These are phyloP conservation scores for Leucania comma DNA, from an alignment of 2,888 invertebrate species.

Conservation along the genomic window DNA sequence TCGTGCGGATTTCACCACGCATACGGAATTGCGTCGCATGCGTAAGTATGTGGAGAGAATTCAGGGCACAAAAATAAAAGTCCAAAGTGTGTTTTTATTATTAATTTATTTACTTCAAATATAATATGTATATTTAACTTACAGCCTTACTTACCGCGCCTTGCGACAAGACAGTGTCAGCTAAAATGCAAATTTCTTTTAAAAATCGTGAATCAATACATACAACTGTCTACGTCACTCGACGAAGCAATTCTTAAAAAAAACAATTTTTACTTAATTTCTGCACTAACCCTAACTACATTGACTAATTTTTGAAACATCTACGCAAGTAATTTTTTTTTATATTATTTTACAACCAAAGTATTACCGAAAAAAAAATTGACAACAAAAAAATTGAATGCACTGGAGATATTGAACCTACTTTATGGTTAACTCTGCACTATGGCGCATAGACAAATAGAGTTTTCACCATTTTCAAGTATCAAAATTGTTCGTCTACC, in stretches of 20 bases:
- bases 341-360: conserved; percentile 84
- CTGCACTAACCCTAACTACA: conserved; percentile 66
- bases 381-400: conserved; percentile 65
- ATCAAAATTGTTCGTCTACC: conserved; percentile 37
- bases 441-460: conserved; percentile 31
- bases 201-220: conserved; percentile 63
- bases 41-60: too few species aligned
- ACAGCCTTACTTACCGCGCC: conserved; percentile 82
- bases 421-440: conserved; percentile 36
- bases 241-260: conserved; percentile 77
- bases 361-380: conserved; percentile 64
- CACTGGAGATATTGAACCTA: conserved; percentile 56
- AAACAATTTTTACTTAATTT: conserved; percentile 75
- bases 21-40: too few species aligned
- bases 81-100: conserved; percentile 80
- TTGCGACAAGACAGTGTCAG: conserved; percentile 60
- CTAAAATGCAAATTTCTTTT: conserved; percentile 66
- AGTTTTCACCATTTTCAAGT: conserved; percentile 31
- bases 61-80: conserved; percentile 68
- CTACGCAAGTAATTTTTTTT: conserved; percentile 66
- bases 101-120: conserved; percentile 90
- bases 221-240: conserved; percentile 67
- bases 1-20: too few species aligned
- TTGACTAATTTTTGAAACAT: conserved; percentile 69
- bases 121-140: conserved; percentile 91